Conservation (phyloP, 2,113 vertebrate genomes). For the Ameiurus melas region DNA sequence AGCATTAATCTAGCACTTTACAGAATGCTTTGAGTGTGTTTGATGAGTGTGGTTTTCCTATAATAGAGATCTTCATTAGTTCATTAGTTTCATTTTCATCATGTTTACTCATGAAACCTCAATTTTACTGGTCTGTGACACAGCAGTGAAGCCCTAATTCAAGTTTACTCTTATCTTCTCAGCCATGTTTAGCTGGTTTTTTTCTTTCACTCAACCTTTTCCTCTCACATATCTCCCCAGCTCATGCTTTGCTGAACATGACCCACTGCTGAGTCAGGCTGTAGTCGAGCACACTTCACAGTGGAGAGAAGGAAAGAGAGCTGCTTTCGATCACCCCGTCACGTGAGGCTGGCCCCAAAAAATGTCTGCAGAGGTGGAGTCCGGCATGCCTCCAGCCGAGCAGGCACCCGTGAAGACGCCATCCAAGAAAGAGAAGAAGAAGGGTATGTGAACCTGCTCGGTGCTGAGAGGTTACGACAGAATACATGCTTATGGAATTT, state of each 20-base stretch:
- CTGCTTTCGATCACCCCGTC: conserved; percentile 35
- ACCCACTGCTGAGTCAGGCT: conserved; percentile 46
- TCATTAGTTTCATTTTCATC: not conserved
- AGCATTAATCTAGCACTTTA: not conserved
- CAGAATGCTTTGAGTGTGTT: not conserved
- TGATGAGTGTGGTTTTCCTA: not conserved
- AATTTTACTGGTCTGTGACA: not conserved
- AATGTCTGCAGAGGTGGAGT: conserved; percentile 58
- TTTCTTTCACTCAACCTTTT: conserved; percentile 12
- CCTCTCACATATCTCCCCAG: conserved; percentile 20
- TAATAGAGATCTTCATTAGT: not conserved
- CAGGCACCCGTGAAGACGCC: conserved; percentile 52
- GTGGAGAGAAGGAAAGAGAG: conserved; percentile 37
- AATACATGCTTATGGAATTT: conserved; percentile 5
- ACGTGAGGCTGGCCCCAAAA: conserved; percentile 45
- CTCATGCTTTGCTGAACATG: conserved; percentile 43
- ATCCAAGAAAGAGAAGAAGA: conserved; percentile 56
- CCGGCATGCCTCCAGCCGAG: conserved; percentile 47
- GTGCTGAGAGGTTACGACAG: not conserved
- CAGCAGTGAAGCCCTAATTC: not conserved
- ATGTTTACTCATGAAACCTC: not conserved
- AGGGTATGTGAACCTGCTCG: conserved; percentile 40
- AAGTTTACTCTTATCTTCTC: not conserved
- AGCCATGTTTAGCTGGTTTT: not conserved
- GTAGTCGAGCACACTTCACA: conserved; percentile 30